Evolutionary conservation across 2,113 vertebrate species (phyloP).

Genomic region (Trichechus manatus): DNA sequence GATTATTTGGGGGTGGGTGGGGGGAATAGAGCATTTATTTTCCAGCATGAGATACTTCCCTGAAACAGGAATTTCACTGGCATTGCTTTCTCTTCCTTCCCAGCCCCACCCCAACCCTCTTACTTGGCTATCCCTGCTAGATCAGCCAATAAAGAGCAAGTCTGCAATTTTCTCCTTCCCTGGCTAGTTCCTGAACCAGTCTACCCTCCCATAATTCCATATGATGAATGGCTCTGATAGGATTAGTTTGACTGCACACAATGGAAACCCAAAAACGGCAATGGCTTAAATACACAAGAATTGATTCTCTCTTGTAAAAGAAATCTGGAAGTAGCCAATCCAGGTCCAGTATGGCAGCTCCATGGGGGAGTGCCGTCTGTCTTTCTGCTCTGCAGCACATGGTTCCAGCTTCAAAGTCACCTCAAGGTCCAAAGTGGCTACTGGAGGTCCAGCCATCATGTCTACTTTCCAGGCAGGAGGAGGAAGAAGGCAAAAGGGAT

Average conservation of each 20-base stretch:
- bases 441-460: background rate
- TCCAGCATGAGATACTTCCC: background rate
- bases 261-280: background rate
- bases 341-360: background rate
- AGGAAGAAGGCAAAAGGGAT: background rate
- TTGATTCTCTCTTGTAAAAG: background rate
- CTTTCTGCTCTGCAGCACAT: background rate
- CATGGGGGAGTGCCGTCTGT: background rate
- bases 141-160: background rate
- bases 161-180: background rate
- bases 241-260: background rate
- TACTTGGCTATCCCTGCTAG: accelerated
- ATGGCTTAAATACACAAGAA: background rate
- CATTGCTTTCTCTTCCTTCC: background rate
- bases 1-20: background rate
- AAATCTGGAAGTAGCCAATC: background rate
- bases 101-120: background rate
- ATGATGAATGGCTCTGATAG: background rate
- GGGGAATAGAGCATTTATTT: background rate
- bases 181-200: background rate
- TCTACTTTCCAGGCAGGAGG: background rate
- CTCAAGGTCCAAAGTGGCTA: background rate
- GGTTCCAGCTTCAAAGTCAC: background rate
- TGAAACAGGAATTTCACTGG: background rate
- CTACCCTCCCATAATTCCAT: background rate